Percentiles rank a stretch among this genome's conserved stretches.
Evolutionary conservation across 1,140 invertebrate species (phyloP).

Genomic region (Drosophila serrata): DNA sequence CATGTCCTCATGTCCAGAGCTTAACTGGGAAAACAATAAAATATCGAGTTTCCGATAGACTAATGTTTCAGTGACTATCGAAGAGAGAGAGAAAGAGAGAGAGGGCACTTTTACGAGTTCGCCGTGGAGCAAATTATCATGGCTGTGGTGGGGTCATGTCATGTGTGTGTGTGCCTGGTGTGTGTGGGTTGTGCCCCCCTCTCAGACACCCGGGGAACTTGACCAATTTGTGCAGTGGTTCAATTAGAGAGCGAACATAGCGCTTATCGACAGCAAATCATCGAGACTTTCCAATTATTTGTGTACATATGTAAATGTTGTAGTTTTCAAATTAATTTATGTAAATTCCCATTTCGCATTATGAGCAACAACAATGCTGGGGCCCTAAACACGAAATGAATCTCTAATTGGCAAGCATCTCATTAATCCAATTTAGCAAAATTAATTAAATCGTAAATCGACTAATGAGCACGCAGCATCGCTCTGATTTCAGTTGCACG

Average conservation of each 20-base stretch:
- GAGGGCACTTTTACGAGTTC: conserved; percentile 61
- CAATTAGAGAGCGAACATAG: conserved; percentile 39
- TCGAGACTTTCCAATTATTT: conserved; percentile 68
- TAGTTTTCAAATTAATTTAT: conserved; percentile 73
- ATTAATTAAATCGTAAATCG: conserved; percentile 80
- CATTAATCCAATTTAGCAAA: conserved; percentile 80
- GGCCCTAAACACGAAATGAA: conserved; percentile 53
- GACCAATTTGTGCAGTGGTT: conserved; percentile 51
- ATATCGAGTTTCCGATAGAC: conserved; percentile 61
- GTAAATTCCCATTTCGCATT: conserved; percentile 68
- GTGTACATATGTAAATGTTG: conserved; percentile 62
- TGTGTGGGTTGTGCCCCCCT: neutral
- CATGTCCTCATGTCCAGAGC: conserved; percentile 56
- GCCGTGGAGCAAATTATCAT: conserved; percentile 34
- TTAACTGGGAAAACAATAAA: conserved; percentile 61
- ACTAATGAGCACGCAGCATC: conserved; percentile 67
- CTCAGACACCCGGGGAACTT: conserved; percentile 8
- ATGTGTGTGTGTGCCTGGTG: conserved; percentile 19
- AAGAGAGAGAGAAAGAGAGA: too few species aligned
- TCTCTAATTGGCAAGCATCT: conserved; percentile 72
- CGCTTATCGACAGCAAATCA: conserved; percentile 67
- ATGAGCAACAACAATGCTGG: conserved; percentile 43
- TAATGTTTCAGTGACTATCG: conserved; percentile 55
- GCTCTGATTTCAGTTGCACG: conserved; percentile 51
- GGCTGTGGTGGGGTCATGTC: conserved; percentile 14